Base-by-base conservation (phyloP, 2,113 vertebrate species). In the Pyxicephalus adspersus region DNA sequence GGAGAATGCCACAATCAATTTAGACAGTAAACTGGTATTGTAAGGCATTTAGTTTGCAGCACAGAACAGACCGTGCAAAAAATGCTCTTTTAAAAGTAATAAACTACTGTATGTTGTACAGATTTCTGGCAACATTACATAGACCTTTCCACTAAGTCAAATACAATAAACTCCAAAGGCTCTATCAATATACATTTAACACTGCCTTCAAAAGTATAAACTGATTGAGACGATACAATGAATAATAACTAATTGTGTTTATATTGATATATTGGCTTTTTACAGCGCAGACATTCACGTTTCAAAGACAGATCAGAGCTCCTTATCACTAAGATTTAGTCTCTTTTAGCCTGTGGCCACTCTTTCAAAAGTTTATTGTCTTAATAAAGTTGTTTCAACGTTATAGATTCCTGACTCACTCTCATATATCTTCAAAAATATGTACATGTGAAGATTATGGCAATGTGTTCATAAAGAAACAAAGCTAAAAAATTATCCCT, bases 371-470 rank as follows among this genome's bases (percentile, higher is more conserved):
- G 63, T 77, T 65, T 77, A 77, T 77, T 66, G 26, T 64, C 50
- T 65, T 77, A 64, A 64, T 77, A 77, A 77, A 77, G 63, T 65
- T 77, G 25, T 77, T 77, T 77, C 26, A 77, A 64, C 60, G 31
- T 77, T 66, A 77, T 55, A 77, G 76, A 17, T 50, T 54, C 25
- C 75, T 54, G 60, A 18, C 50, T 52, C 28, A 54, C 76, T 77
- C 50, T 77, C 31, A 77, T 38, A 64, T 77, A 54, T 77, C 50
- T 55, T 66, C 45, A 31, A 26, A 65, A 57, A 77, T 23, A 54
- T 77, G 75, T 63, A 76, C 73, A 57, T 76, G 57, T 13, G 17
- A 57, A 61, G 57, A 76, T 50, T 50, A 76, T 76, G 4, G 34
- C 58, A 50, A 57, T 50, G 31, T 76, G n/a, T 50, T 76, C 57